phyloP scores from a whole-genome alignment of 2,888 invertebrate genomes.

The Pedicia rivosa region DNA sequence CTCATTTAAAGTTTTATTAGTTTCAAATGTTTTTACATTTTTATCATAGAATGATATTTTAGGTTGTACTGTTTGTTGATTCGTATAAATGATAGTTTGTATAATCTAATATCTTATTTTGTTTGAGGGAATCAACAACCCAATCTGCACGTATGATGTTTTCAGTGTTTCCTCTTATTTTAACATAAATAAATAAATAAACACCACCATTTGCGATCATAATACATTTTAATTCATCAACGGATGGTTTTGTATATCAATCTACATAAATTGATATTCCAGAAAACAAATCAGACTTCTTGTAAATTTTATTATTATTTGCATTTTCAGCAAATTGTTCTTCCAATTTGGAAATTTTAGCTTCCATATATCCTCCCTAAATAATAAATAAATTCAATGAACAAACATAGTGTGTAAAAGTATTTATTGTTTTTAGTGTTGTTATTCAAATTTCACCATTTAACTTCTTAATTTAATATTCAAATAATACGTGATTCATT shows the following conservation, averaged over 20 bases:
- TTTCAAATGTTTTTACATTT: conserved; percentile 10
- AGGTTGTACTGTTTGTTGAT: conserved; percentile 30
- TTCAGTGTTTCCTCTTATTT: conserved; percentile 41
- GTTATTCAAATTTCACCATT: not conserved
- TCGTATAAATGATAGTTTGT: conserved; percentile 56
- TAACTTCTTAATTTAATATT: not conserved
- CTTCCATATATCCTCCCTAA: conserved; percentile 84
- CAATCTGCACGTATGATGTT: conserved; percentile 77
- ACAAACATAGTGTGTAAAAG: no score
- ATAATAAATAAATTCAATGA: conserved; percentile 6
- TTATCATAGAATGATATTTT: conserved; percentile 18
- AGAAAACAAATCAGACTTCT: conserved; percentile 48
- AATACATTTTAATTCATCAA: conserved; percentile 69
- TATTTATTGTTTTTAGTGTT: no score
- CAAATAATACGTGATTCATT: no score
- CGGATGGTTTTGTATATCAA: conserved; percentile 73
- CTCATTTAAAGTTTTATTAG: not conserved
- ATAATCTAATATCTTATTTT: conserved; percentile 53
- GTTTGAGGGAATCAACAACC: conserved; percentile 70
- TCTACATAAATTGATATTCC: conserved; percentile 80
- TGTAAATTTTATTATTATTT: conserved; percentile 31
- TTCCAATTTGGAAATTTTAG: conserved; percentile 75
- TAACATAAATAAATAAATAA: conserved; percentile 82
- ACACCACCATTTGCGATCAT: conserved; percentile 82
- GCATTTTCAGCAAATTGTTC: conserved; percentile 50